Conservation (phyloP, 2,113 vertebrate species). For the Bagarius yarrelli region DNA sequence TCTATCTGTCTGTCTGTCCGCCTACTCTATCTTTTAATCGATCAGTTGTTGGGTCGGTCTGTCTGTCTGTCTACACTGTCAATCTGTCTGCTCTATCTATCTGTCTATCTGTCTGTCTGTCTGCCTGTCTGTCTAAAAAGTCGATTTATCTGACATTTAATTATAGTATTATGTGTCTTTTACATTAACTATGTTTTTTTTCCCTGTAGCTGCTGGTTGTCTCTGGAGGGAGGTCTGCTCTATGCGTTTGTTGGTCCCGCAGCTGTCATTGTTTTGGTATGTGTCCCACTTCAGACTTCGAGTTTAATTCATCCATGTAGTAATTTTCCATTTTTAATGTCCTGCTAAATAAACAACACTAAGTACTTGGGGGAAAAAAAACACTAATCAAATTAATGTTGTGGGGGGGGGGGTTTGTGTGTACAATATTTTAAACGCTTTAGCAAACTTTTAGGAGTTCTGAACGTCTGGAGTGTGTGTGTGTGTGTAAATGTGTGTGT, state of each 20-base stretch:
- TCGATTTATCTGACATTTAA: too few relatives aligned
- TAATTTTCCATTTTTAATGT: constrained; percentile 8
- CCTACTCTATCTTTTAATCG: too few relatives aligned
- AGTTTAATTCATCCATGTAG: neutral
- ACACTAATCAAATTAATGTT: constrained; percentile 33
- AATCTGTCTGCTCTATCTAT: neutral
- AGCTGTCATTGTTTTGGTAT: constrained; percentile 76
- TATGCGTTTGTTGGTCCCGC: constrained; percentile 85
- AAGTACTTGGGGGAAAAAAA: neutral
- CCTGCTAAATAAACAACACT: neutral
- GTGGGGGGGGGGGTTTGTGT: too few relatives aligned
- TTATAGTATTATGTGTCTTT: neutral
- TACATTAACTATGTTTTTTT: neutral
- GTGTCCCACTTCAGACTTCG: constrained; percentile 10
- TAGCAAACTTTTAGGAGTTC: constrained; percentile 27
- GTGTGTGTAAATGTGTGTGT: neutral
- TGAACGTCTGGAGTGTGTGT: neutral
- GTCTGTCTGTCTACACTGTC: too few relatives aligned
- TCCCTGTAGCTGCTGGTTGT: constrained; percentile 79
- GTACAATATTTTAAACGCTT: constrained; percentile 33
- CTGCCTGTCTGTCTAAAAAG: too few relatives aligned
- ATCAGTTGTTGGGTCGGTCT: too few relatives aligned
- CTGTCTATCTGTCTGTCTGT: neutral
- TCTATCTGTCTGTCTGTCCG: neutral
- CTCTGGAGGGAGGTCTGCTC: constrained; percentile 81